Percentiles rank a stretch among this genome's conserved stretches.
These are phyloP conservation scores for Archocentrus centrarchus DNA, from an alignment of 2,113 vertebrate genomes.

Conservation along the genomic window DNA sequence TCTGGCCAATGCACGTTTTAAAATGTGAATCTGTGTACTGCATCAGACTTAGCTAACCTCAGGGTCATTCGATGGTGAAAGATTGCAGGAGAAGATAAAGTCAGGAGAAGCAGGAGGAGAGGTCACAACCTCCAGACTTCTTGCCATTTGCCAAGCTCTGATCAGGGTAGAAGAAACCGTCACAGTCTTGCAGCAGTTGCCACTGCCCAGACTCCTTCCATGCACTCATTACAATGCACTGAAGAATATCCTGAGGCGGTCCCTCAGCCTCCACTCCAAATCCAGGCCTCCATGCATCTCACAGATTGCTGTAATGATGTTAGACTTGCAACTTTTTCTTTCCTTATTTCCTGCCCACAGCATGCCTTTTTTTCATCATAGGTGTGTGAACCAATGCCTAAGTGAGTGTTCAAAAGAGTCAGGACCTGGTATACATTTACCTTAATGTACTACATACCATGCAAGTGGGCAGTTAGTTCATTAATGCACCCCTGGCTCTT, in stretches of 20 bases:
- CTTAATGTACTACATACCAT: slow-evolving; percentile 65
- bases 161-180: slow-evolving; percentile 57
- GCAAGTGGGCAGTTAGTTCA: slow-evolving; percentile 63
- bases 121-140: slow-evolving; percentile 38
- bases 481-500: slow-evolving; percentile 63
- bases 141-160: slow-evolving; percentile 19
- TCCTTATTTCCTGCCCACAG: slow-evolving; percentile 61
- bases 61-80: slow-evolving; percentile 53
- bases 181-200: slow-evolving; percentile 17
- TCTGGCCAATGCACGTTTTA: not conserved
- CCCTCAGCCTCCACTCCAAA: slow-evolving; percentile 10
- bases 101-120: slow-evolving; percentile 34
- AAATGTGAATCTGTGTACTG: slow-evolving; percentile 13
- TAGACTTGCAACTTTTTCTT: slow-evolving; percentile 34
- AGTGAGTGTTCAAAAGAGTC: slow-evolving; percentile 36
- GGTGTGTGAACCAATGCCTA: slow-evolving; percentile 53
- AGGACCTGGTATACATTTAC: slow-evolving; percentile 68
- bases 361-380: slow-evolving; percentile 63
- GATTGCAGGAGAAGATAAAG: slow-evolving; percentile 33
- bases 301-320: slow-evolving; percentile 57
- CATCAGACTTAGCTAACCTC: slow-evolving; percentile 5
- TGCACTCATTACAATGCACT: slow-evolving; percentile 54
- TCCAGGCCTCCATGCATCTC: slow-evolving; percentile 52
- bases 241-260: slow-evolving; percentile 32
- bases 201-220: slow-evolving; percentile 37